Evolutionary conservation across 2,797 vertebrate species (phyloP).

Genomic region (Buceros bicornis): DNA sequence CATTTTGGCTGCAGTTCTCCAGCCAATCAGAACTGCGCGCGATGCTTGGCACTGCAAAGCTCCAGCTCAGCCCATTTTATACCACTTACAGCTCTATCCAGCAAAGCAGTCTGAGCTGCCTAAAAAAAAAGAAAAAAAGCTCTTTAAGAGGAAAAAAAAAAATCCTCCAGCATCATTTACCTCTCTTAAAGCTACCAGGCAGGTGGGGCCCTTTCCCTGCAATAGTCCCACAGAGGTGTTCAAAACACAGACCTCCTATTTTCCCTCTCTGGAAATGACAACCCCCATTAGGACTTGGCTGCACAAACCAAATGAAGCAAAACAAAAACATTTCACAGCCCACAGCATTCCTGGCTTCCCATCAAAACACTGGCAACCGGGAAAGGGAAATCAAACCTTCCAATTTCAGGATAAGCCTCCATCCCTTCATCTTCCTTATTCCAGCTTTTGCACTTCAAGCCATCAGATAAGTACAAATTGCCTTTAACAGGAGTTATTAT

Average conservation of each 20-base stretch:
- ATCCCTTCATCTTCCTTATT: background rate
- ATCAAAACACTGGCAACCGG: background rate
- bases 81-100: background rate
- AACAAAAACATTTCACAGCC: conserved; percentile 69
- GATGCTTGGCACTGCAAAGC: background rate
- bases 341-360: conserved; percentile 53
- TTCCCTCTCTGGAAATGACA: conserved; percentile 10
- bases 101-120: background rate
- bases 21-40: background rate
- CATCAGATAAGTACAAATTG: conserved; percentile 44
- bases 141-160: background rate
- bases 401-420: background rate
- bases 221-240: background rate
- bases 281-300: conserved; percentile 18
- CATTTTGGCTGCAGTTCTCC: background rate
- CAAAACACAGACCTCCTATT: background rate
- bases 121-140: background rate
- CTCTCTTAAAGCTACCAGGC: background rate
- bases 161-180: background rate
- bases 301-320: conserved; percentile 3
- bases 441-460: conserved; percentile 6
- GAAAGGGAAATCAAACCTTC: conserved; percentile 17
- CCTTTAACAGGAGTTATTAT: background rate
- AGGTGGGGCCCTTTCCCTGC: background rate
- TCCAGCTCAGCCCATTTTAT: background rate